A percentile compares a stretch with the other conserved stretches of the same genome.
phyloP scores from a whole-genome alignment of 2,797 vertebrate species.

The Amblyopsis hoosieri region DNA sequence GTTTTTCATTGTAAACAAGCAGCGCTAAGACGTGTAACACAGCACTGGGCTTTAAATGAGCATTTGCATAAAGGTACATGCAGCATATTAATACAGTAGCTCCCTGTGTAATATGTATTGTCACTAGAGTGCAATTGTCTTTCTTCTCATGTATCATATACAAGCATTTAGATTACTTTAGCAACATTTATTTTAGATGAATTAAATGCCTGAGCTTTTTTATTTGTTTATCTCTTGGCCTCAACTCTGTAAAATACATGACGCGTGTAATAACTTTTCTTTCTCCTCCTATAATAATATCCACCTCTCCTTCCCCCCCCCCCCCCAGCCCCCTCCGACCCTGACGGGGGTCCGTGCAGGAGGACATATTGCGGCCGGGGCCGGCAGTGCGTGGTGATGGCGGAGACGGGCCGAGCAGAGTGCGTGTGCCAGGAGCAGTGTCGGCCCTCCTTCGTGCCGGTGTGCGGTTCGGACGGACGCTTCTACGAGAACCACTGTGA shows the following conservation, averaged over 20 bases:
- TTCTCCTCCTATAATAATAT: not conserved
- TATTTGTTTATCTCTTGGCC: too few relatives aligned
- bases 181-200: not conserved
- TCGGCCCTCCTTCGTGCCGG: slow-evolving; percentile 85
- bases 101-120: too few relatives aligned
- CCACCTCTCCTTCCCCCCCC: slow-evolving; percentile 13
- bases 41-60: too few relatives aligned
- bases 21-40: too few relatives aligned
- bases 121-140: too few relatives aligned
- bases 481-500: slow-evolving; percentile 96
- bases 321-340: slow-evolving; percentile 70
- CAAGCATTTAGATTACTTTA: too few relatives aligned
- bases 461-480: slow-evolving; percentile 91
- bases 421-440: slow-evolving; percentile 87
- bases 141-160: too few relatives aligned
- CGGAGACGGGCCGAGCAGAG: slow-evolving; percentile 76
- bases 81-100: too few relatives aligned
- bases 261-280: too few relatives aligned
- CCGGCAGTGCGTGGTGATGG: slow-evolving; percentile 81
- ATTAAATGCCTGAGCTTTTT: not conserved
- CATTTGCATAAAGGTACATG: too few relatives aligned
- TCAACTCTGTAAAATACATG: too few relatives aligned
- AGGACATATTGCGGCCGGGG: slow-evolving; percentile 84
- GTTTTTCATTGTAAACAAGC: not conserved
- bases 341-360: slow-evolving; percentile 73